phyloP scores from a whole-genome alignment of 2,888 invertebrate genomes.

The Limnephilus marmoratus region DNA sequence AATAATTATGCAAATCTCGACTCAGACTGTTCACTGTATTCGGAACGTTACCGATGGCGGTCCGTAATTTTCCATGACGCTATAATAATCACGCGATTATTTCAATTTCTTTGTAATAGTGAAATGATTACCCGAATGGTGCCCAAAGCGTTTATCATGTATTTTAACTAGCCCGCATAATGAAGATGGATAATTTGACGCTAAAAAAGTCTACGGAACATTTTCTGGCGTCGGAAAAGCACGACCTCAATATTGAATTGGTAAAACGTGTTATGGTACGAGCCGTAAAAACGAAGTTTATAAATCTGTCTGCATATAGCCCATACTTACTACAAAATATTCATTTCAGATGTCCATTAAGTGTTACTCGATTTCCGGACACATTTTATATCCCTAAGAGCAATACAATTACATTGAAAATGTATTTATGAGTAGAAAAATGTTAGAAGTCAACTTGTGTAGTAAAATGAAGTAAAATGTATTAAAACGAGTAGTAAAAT shows the following conservation, averaged over 20 bases:
- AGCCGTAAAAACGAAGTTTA: background rate
- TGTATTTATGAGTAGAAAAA: no score
- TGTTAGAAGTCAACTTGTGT: no score
- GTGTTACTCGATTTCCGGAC: no score
- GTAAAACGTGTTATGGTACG: background rate
- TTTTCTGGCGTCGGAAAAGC: background rate
- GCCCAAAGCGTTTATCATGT: background rate
- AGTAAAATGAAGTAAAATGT: no score
- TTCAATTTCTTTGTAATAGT: background rate
- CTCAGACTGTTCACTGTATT: conserved; percentile 15
- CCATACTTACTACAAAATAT: no score
- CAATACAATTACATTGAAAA: no score
- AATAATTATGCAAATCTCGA: conserved; percentile 52
- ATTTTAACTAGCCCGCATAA: background rate
- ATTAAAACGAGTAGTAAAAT: no score
- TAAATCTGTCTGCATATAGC: background rate
- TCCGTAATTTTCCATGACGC: background rate
- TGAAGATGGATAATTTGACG: background rate
- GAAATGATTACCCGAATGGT: background rate
- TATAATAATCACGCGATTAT: conserved; percentile 25
- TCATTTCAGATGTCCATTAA: no score
- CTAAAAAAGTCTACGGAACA: background rate
- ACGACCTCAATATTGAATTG: background rate
- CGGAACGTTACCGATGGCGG: conserved; percentile 3
- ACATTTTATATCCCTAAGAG: no score